phyloP scores from a whole-genome alignment of 53 echinoderm and acorn worm species.

The Stichopus horrens region DNA sequence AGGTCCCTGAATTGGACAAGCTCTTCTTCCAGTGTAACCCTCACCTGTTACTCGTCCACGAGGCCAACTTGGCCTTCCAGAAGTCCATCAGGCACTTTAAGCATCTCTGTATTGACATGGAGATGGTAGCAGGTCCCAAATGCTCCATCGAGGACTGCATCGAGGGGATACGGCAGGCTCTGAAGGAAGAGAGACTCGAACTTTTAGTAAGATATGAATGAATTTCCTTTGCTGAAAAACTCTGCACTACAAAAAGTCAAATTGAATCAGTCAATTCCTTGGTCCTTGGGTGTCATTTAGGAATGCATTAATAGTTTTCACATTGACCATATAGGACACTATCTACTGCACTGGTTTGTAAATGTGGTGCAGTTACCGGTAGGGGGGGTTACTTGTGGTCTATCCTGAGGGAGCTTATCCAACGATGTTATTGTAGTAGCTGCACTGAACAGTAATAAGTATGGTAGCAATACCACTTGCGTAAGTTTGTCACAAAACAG shows the following conservation, averaged over 20 bases:
- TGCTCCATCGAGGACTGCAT: conserved; percentile 92
- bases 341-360: too few relatives aligned
- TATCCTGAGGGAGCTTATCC: too few relatives aligned
- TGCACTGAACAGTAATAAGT: too few relatives aligned
- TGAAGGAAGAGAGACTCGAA: conserved; percentile 65
- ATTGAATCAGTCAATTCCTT: too few relatives aligned
- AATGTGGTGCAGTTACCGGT: too few relatives aligned
- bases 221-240: not conserved
- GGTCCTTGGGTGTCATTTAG: too few relatives aligned
- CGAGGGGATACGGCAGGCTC: conserved; percentile 62
- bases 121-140: conserved; percentile 69
- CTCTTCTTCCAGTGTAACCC: conserved; percentile 76
- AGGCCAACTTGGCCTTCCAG: conserved; percentile 60
- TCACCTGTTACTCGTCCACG: conserved; percentile 68
- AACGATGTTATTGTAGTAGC: too few relatives aligned
- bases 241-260: not conserved
- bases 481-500: too few relatives aligned
- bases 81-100: conserved; percentile 77
- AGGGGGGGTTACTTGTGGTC: too few relatives aligned
- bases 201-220: conserved; percentile 61
- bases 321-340: too few relatives aligned
- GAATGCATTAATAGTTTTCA: too few relatives aligned
- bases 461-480: too few relatives aligned
- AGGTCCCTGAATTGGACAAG: conserved; percentile 67
- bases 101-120: conserved; percentile 68